Evolutionary conservation across 2,888 invertebrate species (phyloP).

Genomic region (Dendrolimus houi): DNA sequence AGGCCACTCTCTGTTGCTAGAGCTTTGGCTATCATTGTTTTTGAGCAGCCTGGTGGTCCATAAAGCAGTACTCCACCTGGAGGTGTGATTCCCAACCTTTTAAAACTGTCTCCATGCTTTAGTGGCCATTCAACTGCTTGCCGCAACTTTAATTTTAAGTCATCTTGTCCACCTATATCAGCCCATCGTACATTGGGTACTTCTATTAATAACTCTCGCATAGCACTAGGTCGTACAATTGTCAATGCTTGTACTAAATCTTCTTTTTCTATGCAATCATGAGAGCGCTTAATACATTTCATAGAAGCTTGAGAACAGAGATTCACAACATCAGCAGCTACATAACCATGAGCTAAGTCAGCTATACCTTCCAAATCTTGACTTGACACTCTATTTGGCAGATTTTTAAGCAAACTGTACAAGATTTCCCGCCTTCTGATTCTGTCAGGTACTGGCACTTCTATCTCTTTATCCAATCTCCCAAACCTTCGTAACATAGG

Average conservation of each 20-base stretch:
- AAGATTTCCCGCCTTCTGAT: slow-evolving; percentile 82
- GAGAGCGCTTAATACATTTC: slow-evolving; percentile 71
- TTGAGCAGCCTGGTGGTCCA: slow-evolving; percentile 98
- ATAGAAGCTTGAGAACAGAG: slow-evolving; percentile 85
- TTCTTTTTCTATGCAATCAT: slow-evolving; percentile 45
- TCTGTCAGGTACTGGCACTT: slow-evolving; percentile 85
- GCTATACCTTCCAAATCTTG: slow-evolving; percentile 80
- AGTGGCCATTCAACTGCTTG: slow-evolving; percentile 97
- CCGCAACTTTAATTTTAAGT: slow-evolving; percentile 88
- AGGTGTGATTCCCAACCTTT: slow-evolving; percentile 87
- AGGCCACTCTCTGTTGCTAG: slow-evolving; percentile 96
- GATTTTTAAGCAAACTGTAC: slow-evolving; percentile 73
- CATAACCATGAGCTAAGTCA: slow-evolving; percentile 89
- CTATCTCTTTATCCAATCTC: slow-evolving; percentile 87
- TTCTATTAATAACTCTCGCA: slow-evolving; percentile 92
- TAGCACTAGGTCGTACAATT: slow-evolving; percentile 89
- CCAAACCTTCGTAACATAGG: slow-evolving; percentile 86
- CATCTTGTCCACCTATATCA: slow-evolving; percentile 94
- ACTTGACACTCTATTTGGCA: slow-evolving; percentile 72
- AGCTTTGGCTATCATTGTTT: slow-evolving; percentile 99
- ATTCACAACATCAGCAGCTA: slow-evolving; percentile 90
- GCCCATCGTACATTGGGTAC: slow-evolving; percentile 93
- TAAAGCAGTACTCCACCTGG: slow-evolving; percentile 95
- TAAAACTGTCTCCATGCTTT: slow-evolving; percentile 88
- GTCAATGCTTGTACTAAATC: slow-evolving; percentile 81